These are phyloP conservation scores for Tigriopus californicus DNA, from an alignment of 2,888 invertebrate species.

Conservation along the genomic window DNA sequence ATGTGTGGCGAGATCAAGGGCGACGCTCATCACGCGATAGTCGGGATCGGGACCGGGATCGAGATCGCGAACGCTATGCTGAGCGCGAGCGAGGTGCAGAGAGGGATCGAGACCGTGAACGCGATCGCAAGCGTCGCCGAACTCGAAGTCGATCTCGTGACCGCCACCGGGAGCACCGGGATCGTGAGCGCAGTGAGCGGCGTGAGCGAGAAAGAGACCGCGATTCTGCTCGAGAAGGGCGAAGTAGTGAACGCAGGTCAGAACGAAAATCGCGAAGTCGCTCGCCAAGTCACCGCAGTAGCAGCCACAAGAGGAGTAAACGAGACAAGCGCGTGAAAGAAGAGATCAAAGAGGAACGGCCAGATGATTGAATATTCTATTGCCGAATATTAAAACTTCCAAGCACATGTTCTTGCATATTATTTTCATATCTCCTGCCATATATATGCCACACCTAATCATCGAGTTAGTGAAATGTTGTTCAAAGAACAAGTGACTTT, in stretches of 20 bases:
- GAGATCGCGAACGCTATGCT: constrained; percentile 1
- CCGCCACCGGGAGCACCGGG: constrained; percentile 39
- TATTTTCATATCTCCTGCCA: too few species aligned
- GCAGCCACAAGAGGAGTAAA: constrained; percentile 43
- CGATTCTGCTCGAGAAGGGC: not conserved
- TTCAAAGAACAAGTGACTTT: too few species aligned
- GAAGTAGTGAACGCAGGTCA: not conserved
- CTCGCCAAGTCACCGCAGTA: constrained; percentile 42
- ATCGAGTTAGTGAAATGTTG: too few species aligned
- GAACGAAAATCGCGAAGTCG: constrained; percentile 24
- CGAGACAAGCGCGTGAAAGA: constrained; percentile 26
- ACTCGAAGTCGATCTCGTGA: constrained; percentile 30
- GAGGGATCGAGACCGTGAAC: not conserved
- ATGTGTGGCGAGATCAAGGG: not conserved
- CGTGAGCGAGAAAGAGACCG: not conserved
- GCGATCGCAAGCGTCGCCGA: not conserved
- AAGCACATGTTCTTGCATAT: too few species aligned
- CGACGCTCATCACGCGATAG: constrained; percentile 5
- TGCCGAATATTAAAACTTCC: too few species aligned
- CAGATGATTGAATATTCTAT: too few species aligned
- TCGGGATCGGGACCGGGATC: constrained; percentile 13
- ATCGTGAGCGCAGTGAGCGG: not conserved
- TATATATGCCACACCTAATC: too few species aligned
- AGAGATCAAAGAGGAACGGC: too few species aligned
- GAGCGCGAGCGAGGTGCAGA: constrained; percentile 1